phyloP scores from a whole-genome alignment of 2,797 vertebrate species.

The Acrocephalus scirpaceus region DNA sequence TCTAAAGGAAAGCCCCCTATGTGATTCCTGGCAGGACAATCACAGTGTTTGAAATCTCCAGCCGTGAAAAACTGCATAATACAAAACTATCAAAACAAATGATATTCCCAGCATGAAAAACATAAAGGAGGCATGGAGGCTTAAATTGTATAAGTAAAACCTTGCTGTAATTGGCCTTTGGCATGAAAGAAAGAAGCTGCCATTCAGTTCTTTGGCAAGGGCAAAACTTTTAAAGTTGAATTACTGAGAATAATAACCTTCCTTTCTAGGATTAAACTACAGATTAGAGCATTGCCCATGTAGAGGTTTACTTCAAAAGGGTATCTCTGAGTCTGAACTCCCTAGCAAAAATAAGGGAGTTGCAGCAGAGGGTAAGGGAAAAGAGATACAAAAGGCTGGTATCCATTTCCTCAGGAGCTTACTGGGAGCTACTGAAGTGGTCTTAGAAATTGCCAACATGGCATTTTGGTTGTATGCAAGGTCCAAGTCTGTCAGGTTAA shows the following conservation, averaged over 20 bases:
- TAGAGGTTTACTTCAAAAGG: background rate
- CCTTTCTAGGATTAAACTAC: background rate
- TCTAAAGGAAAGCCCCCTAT: conserved; percentile 48
- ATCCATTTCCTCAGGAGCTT: background rate
- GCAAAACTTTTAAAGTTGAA: conserved; percentile 28
- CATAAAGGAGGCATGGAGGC: conserved; percentile 31
- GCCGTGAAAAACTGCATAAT: conserved; percentile 64
- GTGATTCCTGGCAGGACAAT: conserved; percentile 70
- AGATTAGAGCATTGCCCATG: background rate
- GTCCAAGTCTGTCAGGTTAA: background rate
- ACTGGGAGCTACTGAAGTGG: background rate
- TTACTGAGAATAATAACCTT: conserved; percentile 23
- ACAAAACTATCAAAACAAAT: conserved; percentile 72
- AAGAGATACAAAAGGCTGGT: background rate
- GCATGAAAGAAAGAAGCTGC: conserved; percentile 29
- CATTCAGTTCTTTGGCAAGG: conserved; percentile 52
- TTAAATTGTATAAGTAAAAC: conserved; percentile 69
- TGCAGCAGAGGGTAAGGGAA: background rate
- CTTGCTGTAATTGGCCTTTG: conserved; percentile 57
- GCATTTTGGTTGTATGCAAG: background rate
- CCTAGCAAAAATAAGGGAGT: background rate
- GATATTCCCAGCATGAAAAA: conserved; percentile 67
- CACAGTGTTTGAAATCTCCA: conserved; percentile 56
- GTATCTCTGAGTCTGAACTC: background rate
- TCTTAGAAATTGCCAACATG: background rate